These are phyloP conservation scores for Acholoe squamosa DNA, from an alignment of 2,888 invertebrate species.

Conservation along the genomic window DNA sequence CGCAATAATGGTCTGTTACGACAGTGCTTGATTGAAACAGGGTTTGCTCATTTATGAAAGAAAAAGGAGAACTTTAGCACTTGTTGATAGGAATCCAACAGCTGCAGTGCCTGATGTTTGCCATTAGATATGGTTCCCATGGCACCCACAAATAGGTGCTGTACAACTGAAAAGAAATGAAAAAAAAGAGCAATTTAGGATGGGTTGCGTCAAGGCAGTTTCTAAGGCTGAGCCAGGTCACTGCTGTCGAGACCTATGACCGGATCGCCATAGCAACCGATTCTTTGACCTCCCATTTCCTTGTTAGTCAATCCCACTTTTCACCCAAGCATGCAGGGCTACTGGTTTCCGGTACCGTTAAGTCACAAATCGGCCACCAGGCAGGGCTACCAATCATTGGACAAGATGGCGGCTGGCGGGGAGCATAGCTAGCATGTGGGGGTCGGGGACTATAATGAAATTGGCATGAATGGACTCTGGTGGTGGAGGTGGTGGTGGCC, in stretches of 20 bases:
- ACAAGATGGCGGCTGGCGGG: background rate
- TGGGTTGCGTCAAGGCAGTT: background rate
- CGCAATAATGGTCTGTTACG: too few relatives aligned
- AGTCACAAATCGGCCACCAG: background rate
- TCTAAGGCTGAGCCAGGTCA: background rate
- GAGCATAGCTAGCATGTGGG: background rate
- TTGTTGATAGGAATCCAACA: too few relatives aligned
- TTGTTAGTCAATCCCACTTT: constrained; percentile 27
- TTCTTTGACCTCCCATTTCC: background rate
- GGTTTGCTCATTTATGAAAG: too few relatives aligned
- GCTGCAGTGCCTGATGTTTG: too few relatives aligned
- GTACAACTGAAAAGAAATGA: too few relatives aligned
- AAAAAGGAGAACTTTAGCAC: too few relatives aligned
- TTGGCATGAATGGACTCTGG: too few relatives aligned
- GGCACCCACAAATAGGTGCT: too few relatives aligned
- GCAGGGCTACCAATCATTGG: background rate
- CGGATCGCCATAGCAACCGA: background rate
- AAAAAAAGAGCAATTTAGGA: background rate
- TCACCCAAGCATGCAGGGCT: background rate
- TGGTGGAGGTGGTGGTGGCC: too few relatives aligned
- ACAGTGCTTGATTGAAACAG: too few relatives aligned
- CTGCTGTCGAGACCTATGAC: background rate
- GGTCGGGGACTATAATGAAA: too few relatives aligned
- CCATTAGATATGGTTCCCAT: too few relatives aligned
- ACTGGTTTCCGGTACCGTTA: background rate